These are phyloP conservation scores for Bombus confusus DNA, from an alignment of 1,140 invertebrate genomes.

Conservation along the genomic window DNA sequence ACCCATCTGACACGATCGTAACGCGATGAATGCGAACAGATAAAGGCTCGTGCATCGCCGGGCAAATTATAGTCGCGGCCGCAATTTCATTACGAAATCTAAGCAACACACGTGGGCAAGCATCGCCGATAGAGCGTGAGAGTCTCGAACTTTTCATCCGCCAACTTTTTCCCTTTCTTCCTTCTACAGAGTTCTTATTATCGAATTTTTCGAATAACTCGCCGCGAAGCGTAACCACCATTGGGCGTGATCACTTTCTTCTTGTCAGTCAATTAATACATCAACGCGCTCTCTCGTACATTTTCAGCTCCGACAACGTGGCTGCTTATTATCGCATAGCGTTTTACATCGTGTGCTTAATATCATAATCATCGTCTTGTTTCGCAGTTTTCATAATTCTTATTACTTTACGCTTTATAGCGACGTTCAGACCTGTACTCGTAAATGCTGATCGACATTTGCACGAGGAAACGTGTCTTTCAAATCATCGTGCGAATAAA, in stretches of 20 bases:
- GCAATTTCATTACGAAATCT: conserved; percentile 64
- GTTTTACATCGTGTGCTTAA: conserved; percentile 3
- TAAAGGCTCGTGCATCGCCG: conserved; percentile 62
- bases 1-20: conserved; percentile 52
- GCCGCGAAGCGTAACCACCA: background rate
- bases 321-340: conserved; percentile 37
- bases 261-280: conserved; percentile 41
- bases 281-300: conserved; percentile 20
- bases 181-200: background rate
- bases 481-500: background rate
- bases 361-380: conserved; percentile 2
- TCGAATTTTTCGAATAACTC: conserved; percentile 24
- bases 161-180: background rate
- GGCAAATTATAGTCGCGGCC: conserved; percentile 56
- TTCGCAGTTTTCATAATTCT: background rate
- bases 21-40: conserved; percentile 59
- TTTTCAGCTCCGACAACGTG: background rate
- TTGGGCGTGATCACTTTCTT: conserved; percentile 27
- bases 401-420: background rate
- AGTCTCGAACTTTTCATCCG: conserved; percentile 58
- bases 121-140: conserved; percentile 49
- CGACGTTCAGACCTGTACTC: too few relatives aligned
- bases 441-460: too few relatives aligned
- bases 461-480: background rate
- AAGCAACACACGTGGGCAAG: conserved; percentile 41